These are phyloP conservation scores for Chanos chanos DNA, from an alignment of 2,797 vertebrate genomes.

Conservation along the genomic window DNA sequence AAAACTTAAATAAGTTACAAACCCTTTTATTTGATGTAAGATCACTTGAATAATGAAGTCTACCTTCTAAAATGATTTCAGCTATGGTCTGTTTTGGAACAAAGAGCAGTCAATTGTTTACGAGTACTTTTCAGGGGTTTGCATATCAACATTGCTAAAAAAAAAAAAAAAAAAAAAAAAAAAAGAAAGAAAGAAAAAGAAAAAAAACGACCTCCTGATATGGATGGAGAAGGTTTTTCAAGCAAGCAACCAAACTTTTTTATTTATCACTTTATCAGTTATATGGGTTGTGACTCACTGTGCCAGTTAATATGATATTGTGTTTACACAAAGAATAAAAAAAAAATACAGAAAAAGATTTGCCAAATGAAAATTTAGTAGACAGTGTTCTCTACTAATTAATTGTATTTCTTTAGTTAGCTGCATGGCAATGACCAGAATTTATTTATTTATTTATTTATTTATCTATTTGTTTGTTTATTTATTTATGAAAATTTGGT, in stretches of 20 bases:
- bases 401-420: too few species aligned
- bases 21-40: constrained; percentile 59
- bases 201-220: constrained; percentile 76
- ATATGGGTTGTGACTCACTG: constrained; percentile 81
- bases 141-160: constrained; percentile 79
- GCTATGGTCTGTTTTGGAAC: constrained; percentile 78
- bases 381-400: background rate
- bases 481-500: too few species aligned
- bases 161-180: constrained; percentile 59
- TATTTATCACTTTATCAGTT: constrained; percentile 68
- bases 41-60: constrained; percentile 76
- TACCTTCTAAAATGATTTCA: constrained; percentile 64
- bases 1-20: constrained; percentile 47
- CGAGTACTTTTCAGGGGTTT: constrained; percentile 85
- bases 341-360: constrained; percentile 73
- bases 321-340: constrained; percentile 76
- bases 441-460: too few species aligned
- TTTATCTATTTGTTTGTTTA: too few species aligned
- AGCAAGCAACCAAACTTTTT: constrained; percentile 92
- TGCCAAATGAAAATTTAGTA: constrained; percentile 74
- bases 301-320: constrained; percentile 86
- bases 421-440: too few species aligned
- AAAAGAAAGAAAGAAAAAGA: constrained; percentile 58
- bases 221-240: constrained; percentile 74
- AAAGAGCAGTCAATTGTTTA: constrained; percentile 91